Evolutionary conservation across 2,888 invertebrate genomes (phyloP).

Genomic region (Rapana venosa): DNA sequence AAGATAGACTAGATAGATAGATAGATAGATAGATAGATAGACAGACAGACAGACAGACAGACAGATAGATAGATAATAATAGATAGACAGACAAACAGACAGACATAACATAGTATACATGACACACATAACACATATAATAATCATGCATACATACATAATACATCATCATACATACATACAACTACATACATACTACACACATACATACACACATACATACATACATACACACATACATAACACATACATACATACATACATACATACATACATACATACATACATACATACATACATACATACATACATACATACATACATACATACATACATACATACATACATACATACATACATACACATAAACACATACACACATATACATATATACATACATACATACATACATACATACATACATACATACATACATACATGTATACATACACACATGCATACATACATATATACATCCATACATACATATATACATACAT

Average conservation of each 20-base stretch:
- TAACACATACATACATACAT: not conserved
- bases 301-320: not conserved
- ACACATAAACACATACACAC: not conserved
- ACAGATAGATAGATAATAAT: not conserved
- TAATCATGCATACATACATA: too few relatives aligned
- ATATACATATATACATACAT: not conserved
- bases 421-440: not conserved
- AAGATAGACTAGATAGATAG: too few relatives aligned
- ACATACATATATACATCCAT: too few relatives aligned
- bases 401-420: not conserved
- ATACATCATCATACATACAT: not conserved
- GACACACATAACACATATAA: not conserved
- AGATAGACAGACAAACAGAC: not conserved
- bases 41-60: not conserved
- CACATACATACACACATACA: not conserved
- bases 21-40: too few relatives aligned
- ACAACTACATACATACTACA: not conserved
- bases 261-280: not conserved
- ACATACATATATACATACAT: too few relatives aligned
- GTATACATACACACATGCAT: not conserved
- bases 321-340: not conserved
- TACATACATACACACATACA: not conserved
- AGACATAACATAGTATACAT: too few relatives aligned
- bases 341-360: not conserved
- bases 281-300: not conserved